Percentiles rank a stretch among this genome's conserved stretches.
These are phyloP conservation scores for Baryphthengus martii DNA, from an alignment of 2,113 vertebrate genomes.

Conservation along the genomic window DNA sequence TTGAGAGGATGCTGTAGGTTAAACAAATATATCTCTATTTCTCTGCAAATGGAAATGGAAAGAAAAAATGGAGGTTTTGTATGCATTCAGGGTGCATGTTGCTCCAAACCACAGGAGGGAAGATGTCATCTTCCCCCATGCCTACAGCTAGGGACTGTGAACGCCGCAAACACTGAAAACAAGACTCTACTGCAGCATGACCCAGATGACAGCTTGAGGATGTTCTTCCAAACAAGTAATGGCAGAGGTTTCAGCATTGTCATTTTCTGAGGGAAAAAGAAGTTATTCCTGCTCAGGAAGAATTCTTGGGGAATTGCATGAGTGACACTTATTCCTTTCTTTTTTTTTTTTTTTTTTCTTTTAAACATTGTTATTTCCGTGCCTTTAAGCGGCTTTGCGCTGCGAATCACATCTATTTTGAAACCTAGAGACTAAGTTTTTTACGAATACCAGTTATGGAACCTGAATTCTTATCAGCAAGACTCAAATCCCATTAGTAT, in stretches of 20 bases:
- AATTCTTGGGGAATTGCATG: background rate
- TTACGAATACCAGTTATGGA: background rate
- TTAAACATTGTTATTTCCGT: background rate
- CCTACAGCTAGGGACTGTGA: background rate
- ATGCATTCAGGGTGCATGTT: background rate
- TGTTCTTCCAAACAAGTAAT: background rate
- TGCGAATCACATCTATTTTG: slow-evolving; percentile 12
- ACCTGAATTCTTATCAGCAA: slow-evolving; percentile 20
- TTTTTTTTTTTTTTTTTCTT: background rate
- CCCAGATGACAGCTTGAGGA: background rate
- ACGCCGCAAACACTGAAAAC: background rate
- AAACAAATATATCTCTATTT: background rate
- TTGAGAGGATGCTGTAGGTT: background rate
- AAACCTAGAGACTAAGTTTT: slow-evolving; percentile 4
- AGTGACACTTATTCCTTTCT: background rate
- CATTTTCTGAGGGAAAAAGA: background rate
- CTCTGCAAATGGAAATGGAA: background rate
- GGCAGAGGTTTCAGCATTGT: background rate
- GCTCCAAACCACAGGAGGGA: background rate
- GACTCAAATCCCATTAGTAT: slow-evolving; percentile 39
- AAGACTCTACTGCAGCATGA: background rate
- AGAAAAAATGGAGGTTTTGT: background rate
- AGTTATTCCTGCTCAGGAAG: background rate
- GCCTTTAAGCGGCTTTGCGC: slow-evolving; percentile 29
- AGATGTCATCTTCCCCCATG: background rate